Percentiles rank a stretch among this genome's conserved stretches.
These are phyloP conservation scores for Dryadula phaetusa DNA, from an alignment of 2,888 invertebrate species.

Conservation along the genomic window DNA sequence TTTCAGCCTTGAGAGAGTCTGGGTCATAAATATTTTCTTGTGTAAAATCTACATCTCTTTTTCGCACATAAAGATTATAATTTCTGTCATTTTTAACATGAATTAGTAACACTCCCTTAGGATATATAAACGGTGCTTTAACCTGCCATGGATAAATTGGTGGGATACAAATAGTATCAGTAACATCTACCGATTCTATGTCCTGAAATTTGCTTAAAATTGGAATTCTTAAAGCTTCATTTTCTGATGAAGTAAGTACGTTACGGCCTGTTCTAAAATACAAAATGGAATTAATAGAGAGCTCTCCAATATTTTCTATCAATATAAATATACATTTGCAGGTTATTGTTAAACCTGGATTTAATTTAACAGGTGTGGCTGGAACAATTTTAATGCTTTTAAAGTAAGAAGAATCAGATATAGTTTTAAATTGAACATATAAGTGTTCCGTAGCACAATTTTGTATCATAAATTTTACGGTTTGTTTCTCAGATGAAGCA, in stretches of 20 bases:
- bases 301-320: slow-evolving; percentile 51
- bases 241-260: slow-evolving; percentile 47
- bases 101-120: slow-evolving; percentile 56
- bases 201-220: slow-evolving; percentile 53
- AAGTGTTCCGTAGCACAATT: slow-evolving; percentile 59
- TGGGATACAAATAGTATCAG: slow-evolving; percentile 58
- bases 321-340: slow-evolving; percentile 62
- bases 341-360: slow-evolving; percentile 61
- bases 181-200: slow-evolving; percentile 51
- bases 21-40: slow-evolving; percentile 45
- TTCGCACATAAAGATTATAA: slow-evolving; percentile 62
- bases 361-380: slow-evolving; percentile 57
- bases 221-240: slow-evolving; percentile 61
- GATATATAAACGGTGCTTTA: slow-evolving; percentile 54
- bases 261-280: slow-evolving; percentile 63
- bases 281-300: slow-evolving; percentile 49
- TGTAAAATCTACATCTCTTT: slow-evolving; percentile 53
- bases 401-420: slow-evolving; percentile 59
- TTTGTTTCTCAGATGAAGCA: slow-evolving; percentile 54
- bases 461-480: slow-evolving; percentile 58
- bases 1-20: slow-evolving; percentile 52
- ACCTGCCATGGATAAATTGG: slow-evolving; percentile 69
- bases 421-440: slow-evolving; percentile 59
- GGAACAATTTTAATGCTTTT: slow-evolving; percentile 57
- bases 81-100: slow-evolving; percentile 52